Evolutionary conservation across 2,113 vertebrate genomes (phyloP).

Genomic region (Antigone vipio): DNA sequence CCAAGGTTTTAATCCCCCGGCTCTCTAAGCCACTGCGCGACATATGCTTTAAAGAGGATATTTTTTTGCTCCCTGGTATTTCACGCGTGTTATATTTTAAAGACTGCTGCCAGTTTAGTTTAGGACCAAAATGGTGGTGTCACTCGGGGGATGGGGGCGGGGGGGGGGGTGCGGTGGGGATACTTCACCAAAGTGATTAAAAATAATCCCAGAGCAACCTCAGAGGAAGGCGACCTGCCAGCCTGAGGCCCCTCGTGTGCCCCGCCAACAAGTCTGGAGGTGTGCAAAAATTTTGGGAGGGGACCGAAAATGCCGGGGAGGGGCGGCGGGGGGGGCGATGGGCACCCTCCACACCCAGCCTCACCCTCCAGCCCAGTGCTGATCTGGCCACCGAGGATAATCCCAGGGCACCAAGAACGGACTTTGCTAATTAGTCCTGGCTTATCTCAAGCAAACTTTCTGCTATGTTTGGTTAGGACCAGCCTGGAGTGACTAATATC

Average conservation of each 20-base stretch:
- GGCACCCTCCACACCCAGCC: neutral
- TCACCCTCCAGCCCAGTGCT: neutral
- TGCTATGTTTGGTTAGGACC: neutral
- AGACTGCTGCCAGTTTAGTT: neutral
- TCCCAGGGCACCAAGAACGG: neutral
- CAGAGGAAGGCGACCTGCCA: neutral
- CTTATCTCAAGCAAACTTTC: neutral
- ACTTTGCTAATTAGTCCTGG: neutral
- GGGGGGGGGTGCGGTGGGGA: too few relatives aligned
- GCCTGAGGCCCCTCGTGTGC: neutral
- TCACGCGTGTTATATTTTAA: neutral
- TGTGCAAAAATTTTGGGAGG: neutral
- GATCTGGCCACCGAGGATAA: neutral
- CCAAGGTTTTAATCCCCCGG: neutral
- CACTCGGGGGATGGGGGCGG: neutral
- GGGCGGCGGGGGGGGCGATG: too few relatives aligned
- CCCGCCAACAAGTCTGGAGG: neutral
- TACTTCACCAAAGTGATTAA: neutral
- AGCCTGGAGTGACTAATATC: neutral
- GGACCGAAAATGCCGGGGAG: accelerated
- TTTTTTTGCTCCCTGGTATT: slow-evolving; percentile 16
- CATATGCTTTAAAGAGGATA: neutral
- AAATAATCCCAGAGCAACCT: neutral
- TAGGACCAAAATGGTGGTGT: neutral
- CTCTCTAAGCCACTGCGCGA: neutral